phyloP scores from a whole-genome alignment of 2,888 invertebrate genomes.

The Doris montereyensis region DNA sequence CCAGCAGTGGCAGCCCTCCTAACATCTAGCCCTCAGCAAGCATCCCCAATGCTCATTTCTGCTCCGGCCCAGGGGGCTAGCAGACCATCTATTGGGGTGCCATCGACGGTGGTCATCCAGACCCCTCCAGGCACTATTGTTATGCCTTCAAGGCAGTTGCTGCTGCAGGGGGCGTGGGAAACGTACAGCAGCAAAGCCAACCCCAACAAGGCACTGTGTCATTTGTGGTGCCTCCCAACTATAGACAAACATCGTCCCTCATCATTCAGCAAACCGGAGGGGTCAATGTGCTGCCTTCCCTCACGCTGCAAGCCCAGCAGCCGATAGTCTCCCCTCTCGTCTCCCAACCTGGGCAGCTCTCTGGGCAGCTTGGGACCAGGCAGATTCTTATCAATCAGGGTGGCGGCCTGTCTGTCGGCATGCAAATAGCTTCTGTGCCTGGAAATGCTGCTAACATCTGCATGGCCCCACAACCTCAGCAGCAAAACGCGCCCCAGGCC shows the following conservation, averaged over 20 bases:
- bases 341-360: not conserved
- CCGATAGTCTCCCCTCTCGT: not conserved
- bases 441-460: slow-evolving; percentile 30
- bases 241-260: slow-evolving; percentile 32
- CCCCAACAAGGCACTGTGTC: slow-evolving; percentile 37
- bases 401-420: slow-evolving; percentile 22
- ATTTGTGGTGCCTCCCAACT: slow-evolving; percentile 37
- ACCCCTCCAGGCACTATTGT: slow-evolving; percentile 39
- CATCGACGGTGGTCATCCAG: slow-evolving; percentile 38
- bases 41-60: slow-evolving; percentile 22
- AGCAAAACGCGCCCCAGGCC: slow-evolving; percentile 4
- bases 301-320: slow-evolving; percentile 16
- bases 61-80: not conserved
- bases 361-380: not conserved
- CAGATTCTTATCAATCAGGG: slow-evolving; percentile 31
- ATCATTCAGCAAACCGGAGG: slow-evolving; percentile 28
- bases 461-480: slow-evolving; percentile 24
- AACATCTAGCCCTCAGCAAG: slow-evolving; percentile 24
- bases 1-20: slow-evolving; percentile 35
- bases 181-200: slow-evolving; percentile 18
- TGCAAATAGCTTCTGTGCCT: slow-evolving; percentile 33
- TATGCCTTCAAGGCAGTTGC: slow-evolving; percentile 36
- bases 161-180: slow-evolving; percentile 36
- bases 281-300: slow-evolving; percentile 33
- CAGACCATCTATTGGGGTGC: slow-evolving; percentile 18